Evolutionary conservation across 1,140 invertebrate species (phyloP).

Genomic region (Anastrepha ludens): DNA sequence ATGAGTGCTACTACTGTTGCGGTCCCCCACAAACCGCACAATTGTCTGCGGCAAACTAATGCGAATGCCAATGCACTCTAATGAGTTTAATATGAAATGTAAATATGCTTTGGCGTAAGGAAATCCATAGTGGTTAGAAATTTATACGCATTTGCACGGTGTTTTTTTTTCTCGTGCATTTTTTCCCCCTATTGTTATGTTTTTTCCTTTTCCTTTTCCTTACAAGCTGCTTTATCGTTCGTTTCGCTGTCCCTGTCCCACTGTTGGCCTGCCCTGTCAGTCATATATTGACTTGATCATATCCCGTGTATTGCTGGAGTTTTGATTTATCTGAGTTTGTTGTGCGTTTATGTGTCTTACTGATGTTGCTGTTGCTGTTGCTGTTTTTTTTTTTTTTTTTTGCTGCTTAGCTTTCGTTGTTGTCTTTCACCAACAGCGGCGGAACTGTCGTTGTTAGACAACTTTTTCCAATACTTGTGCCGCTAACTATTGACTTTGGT

Average conservation of each 20-base stretch:
- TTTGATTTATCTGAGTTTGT: constrained; percentile 42
- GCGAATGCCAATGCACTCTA: constrained; percentile 45
- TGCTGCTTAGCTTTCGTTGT: constrained; percentile 10
- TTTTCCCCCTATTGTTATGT: not conserved
- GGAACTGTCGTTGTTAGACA: constrained; percentile 51
- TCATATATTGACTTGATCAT: constrained; percentile 1
- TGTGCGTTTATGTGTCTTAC: constrained; percentile 2
- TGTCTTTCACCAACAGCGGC: constrained; percentile 10
- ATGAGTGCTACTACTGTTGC: not conserved
- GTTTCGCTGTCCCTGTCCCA: not conserved
- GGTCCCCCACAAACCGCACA: not conserved
- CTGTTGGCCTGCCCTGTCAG: not conserved
- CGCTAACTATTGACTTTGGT: constrained; percentile 1
- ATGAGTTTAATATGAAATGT: constrained; percentile 34
- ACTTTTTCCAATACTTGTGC: constrained; percentile 16
- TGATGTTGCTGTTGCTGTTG: not conserved
- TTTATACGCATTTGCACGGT: not conserved
- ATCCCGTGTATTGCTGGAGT: constrained; percentile 23
- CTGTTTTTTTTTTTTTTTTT: constrained; percentile 3
- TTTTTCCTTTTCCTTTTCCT: not conserved
- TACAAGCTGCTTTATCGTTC: not conserved
- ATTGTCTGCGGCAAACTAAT: not conserved
- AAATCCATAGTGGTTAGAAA: constrained; percentile 34
- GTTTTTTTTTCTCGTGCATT: not conserved
- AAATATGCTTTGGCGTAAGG: not conserved